phyloP scores from a whole-genome alignment of 1,140 invertebrate genomes.

The Mamestra configurata region DNA sequence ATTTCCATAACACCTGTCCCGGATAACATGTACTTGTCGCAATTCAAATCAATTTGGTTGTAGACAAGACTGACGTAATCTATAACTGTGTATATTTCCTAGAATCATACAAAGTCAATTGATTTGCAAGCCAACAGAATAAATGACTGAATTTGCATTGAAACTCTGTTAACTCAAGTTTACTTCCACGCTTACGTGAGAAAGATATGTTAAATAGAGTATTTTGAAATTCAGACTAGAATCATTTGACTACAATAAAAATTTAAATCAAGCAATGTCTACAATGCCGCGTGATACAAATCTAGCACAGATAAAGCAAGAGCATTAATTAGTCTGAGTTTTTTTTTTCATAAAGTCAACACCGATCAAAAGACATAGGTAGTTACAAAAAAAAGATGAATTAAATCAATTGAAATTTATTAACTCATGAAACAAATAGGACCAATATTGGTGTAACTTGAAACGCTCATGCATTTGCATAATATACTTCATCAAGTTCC shows the following conservation, averaged over 20 bases:
- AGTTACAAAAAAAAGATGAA: too few species aligned
- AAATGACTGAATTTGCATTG: constrained; percentile 46
- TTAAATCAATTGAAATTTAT: too few species aligned
- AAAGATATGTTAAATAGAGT: constrained; percentile 45
- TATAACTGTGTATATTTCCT: constrained; percentile 17
- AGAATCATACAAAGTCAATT: constrained; percentile 38
- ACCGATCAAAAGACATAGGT: too few species aligned
- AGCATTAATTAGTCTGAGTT: background rate
- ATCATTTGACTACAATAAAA: constrained; percentile 23
- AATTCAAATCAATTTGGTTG: background rate
- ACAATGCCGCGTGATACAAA: background rate
- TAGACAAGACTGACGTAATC: constrained; percentile 10
- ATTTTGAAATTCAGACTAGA: constrained; percentile 40
- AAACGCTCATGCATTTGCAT: too few species aligned
- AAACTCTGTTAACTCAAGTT: constrained; percentile 10
- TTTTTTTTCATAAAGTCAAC: too few species aligned
- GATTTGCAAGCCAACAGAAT: constrained; percentile 28
- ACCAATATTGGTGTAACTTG: too few species aligned
- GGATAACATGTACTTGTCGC: background rate
- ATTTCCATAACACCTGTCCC: constrained; percentile 14
- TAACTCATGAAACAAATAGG: too few species aligned
- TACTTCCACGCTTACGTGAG: constrained; percentile 25
- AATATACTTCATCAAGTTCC: too few species aligned
- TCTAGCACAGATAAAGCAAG: background rate
- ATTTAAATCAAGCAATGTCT: constrained; percentile 18